Evolutionary conservation across 1,140 invertebrate genomes (phyloP).

Genomic region (Mercenaria mercenaria): DNA sequence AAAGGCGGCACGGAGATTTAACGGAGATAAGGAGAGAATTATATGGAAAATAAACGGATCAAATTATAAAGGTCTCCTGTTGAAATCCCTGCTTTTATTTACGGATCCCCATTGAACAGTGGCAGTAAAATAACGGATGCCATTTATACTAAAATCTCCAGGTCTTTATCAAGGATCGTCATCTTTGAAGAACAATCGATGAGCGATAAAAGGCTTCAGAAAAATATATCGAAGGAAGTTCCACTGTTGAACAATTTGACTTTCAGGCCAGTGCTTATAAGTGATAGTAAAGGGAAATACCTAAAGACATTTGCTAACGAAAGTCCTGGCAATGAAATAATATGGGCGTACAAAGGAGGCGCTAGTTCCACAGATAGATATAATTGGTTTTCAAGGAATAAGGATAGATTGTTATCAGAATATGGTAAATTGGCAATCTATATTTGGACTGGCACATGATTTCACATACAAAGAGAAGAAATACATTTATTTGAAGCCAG

Average conservation of each 20-base stretch:
- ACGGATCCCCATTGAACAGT: no score
- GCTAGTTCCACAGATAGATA: neutral
- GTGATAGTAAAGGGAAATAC: neutral
- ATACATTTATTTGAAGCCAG: neutral
- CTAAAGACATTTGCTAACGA: neutral
- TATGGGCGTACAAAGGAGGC: neutral
- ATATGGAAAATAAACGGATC: no score
- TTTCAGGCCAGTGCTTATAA: neutral
- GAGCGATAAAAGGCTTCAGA: neutral
- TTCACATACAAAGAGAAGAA: neutral
- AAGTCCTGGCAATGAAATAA: neutral
- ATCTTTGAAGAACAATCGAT: no score
- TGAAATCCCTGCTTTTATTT: no score
- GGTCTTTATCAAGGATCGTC: no score
- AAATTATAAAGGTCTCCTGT: no score
- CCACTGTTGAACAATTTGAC: neutral
- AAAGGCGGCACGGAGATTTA: no score
- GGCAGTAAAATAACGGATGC: no score
- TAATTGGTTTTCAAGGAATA: neutral
- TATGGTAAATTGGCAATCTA: neutral
- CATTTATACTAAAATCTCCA: no score
- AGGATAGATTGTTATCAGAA: neutral
- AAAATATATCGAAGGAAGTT: neutral
- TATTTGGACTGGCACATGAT: constrained; percentile 13
- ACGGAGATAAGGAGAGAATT: no score